Conservation (phyloP, 92 coral and sea anemone species). For the Paramuricea clavata region DNA sequence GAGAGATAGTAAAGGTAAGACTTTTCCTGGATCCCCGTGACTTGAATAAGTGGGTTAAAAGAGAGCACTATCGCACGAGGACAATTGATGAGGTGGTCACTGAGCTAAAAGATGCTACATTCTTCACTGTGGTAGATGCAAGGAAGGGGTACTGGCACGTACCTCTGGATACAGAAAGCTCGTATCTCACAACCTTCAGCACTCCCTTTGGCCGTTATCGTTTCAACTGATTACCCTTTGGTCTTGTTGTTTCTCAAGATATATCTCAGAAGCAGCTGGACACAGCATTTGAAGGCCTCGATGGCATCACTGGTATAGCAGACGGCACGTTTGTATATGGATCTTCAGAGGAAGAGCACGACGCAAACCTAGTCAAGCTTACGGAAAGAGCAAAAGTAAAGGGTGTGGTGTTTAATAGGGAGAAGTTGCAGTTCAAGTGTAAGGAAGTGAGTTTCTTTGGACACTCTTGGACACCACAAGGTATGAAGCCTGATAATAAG, state of each 20-base stretch:
- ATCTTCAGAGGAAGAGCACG: constrained; percentile 62
- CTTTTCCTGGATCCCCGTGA: constrained; percentile 58
- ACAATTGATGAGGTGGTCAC: constrained; percentile 63
- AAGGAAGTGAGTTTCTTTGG: constrained; percentile 70
- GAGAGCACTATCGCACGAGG: constrained; percentile 55
- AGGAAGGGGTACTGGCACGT: constrained; percentile 70
- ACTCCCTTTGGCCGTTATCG: constrained; percentile 26
- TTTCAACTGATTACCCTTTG: constrained; percentile 65
- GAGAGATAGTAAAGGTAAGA: constrained; percentile 61
- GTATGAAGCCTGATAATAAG: constrained; percentile 56
- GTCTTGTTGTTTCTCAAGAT: constrained; percentile 69
- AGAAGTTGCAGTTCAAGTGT: constrained; percentile 56
- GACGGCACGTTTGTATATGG: constrained; percentile 65
- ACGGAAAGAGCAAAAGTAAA: constrained; percentile 53
- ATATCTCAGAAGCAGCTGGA: constrained; percentile 66
- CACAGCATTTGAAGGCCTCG: constrained; percentile 56
- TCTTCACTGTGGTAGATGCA: constrained; percentile 69
- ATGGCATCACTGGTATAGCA: constrained; percentile 68
- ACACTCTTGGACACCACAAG: constrained; percentile 54
- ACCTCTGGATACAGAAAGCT: constrained; percentile 52
- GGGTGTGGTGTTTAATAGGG: constrained; percentile 49
- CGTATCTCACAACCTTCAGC: constrained; percentile 59
- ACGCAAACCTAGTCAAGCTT: constrained; percentile 40
- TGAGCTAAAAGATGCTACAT: constrained; percentile 58
- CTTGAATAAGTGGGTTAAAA: constrained; percentile 45